phyloP scores from a whole-genome alignment of 1,140 invertebrate genomes.

The Pseudomyrmex dendroicus region DNA sequence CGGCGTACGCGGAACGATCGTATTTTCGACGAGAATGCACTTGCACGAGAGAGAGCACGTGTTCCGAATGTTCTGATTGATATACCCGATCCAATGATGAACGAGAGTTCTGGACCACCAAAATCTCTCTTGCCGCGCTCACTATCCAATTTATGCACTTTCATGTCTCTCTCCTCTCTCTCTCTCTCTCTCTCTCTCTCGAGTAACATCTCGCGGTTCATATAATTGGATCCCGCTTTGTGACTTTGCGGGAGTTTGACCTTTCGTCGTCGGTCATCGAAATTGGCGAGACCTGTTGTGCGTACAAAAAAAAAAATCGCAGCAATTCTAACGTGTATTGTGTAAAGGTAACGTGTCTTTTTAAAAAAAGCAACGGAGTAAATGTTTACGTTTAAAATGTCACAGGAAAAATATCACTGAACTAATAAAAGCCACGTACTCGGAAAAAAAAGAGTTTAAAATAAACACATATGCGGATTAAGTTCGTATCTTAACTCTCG shows the following conservation, averaged over 20 bases:
- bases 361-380: too few species aligned
- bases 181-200: too few species aligned
- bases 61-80: slow-evolving; percentile 17
- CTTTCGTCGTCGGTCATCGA: not conserved
- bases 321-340: not conserved
- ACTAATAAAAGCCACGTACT: too few species aligned
- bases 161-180: too few species aligned
- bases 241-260: not conserved
- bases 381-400: too few species aligned
- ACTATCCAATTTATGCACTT: not conserved
- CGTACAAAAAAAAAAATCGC: not conserved
- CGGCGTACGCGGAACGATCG: slow-evolving; percentile 2
- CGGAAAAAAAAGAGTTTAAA: too few species aligned
- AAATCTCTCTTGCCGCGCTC: not conserved
- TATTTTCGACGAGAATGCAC: slow-evolving; percentile 35
- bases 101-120: not conserved
- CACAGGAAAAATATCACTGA: too few species aligned
- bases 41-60: not conserved
- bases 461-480: too few species aligned
- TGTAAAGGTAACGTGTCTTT: too few species aligned
- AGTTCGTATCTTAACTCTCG: too few species aligned
- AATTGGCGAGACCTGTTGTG: not conserved
- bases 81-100: slow-evolving; percentile 24
- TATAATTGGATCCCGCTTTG: slow-evolving; percentile 17
- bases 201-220: not conserved